phyloP scores from a whole-genome alignment of 2,888 invertebrate genomes.

The Thymelicus lineola region DNA sequence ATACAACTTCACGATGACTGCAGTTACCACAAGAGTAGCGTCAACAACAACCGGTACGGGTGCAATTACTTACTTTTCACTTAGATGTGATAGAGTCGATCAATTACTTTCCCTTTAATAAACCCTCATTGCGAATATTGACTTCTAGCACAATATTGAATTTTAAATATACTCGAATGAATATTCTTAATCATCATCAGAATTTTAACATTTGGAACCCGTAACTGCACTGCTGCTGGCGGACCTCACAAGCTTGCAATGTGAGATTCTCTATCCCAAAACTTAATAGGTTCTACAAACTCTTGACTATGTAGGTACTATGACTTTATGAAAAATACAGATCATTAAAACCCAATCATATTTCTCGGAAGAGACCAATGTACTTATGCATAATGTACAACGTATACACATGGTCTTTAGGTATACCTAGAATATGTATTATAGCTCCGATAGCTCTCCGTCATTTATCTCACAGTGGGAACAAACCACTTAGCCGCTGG shows the following conservation, averaged over 20 bases:
- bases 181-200: too few species aligned
- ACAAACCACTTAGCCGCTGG: constrained; percentile 1
- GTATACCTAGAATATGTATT: too few species aligned
- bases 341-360: too few species aligned
- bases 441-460: constrained; percentile 13
- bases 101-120: not conserved
- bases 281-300: too few species aligned
- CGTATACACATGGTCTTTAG: constrained; percentile 1
- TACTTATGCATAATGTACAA: not conserved
- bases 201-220: too few species aligned
- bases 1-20: too few species aligned
- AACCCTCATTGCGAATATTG: not conserved
- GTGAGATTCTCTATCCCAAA: too few species aligned
- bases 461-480: constrained; percentile 10
- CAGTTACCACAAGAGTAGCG: not conserved
- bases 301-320: too few species aligned
- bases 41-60: not conserved
- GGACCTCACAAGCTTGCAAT: too few species aligned
- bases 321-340: too few species aligned
- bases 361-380: constrained; percentile 2
- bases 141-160: not conserved
- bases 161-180: too few species aligned
- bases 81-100: not conserved
- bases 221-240: too few species aligned
- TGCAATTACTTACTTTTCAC: not conserved